Conservation (phyloP, 1,140 invertebrate genomes). For the Protaetia brevitarsis region DNA sequence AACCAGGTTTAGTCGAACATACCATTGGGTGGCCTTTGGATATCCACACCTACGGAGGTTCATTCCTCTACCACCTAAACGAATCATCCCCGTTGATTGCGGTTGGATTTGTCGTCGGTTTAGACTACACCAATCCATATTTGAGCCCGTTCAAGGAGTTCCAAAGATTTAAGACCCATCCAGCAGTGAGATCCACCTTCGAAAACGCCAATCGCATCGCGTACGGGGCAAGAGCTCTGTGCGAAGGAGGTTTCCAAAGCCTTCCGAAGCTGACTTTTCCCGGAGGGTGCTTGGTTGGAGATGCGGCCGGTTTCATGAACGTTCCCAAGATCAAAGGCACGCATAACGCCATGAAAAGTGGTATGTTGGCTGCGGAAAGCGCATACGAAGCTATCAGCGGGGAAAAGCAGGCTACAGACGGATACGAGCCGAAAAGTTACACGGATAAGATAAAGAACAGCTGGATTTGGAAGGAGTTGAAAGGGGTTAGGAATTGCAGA, state of each 20-base stretch:
- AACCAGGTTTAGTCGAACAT: conserved; percentile 92
- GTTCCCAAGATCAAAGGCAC: conserved; percentile 96
- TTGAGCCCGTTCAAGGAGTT: conserved; percentile 95
- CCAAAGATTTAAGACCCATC: conserved; percentile 94
- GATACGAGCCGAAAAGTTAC: conserved; percentile 73
- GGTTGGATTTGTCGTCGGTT: conserved; percentile 90
- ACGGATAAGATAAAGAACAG: conserved; percentile 75
- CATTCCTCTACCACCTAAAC: conserved; percentile 95
- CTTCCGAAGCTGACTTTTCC: conserved; percentile 92
- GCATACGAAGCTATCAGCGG: conserved; percentile 73
- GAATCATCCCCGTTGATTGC: conserved; percentile 84
- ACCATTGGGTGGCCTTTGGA: conserved; percentile 97
- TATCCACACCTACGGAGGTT: conserved; percentile 91
- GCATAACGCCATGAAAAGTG: conserved; percentile 98
- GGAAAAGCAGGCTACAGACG: conserved; percentile 56
- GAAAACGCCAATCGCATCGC: conserved; percentile 79
- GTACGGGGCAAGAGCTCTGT: conserved; percentile 94
- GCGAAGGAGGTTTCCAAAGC: conserved; percentile 93
- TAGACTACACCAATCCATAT: conserved; percentile 97
- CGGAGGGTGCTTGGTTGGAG: conserved; percentile 93
- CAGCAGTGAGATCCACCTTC: conserved; percentile 74
- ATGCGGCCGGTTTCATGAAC: conserved; percentile 94
- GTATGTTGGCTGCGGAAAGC: conserved; percentile 93
- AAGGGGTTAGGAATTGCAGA: conserved; percentile 85
- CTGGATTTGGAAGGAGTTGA: conserved; percentile 92